Evolutionary conservation across 2,797 vertebrate species (phyloP), one percentile per base, ranked within the genome.

Genomic region (Micrastur ruficollis): DNA sequence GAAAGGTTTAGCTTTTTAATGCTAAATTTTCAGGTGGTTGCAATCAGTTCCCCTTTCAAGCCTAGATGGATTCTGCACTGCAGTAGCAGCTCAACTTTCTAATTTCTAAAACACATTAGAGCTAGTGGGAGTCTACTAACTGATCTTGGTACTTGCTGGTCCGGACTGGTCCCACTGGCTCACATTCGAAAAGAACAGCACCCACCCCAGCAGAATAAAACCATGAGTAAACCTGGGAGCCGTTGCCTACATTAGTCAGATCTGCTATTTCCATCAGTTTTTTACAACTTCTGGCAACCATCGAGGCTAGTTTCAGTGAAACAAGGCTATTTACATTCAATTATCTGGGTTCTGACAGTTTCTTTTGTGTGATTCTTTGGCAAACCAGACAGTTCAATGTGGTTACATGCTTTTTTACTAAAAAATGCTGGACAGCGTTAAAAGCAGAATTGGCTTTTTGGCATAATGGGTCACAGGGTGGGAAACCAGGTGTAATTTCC

Each of bases 1-100:
- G 84, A 90, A 76, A 82, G 31, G 40, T 94, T 86, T 85, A 53
- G 42, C 79, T 79, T 95, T 86, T 78, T 89, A 36, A 92, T 87
- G 91, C 67, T 76, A 80, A 94, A 67, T 87, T 92, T 47, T 82
- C 63, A 66, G 44, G 50, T 53, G 5, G 49, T 46, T 89, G 73
- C 70, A 72, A 61, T 89, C 73, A 73, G 78, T 55, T 80, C 40
- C 55, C 59, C 49, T 86, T 92, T 95, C 87, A 91, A 87, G 75
- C 70, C 32, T 44, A 34, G 36, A 53, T 15, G 73, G 44, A 59
- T 92, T 78, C 73, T 67, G 61, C 67, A 55, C 46, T 14, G 58
- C 67, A 40, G 44, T 29, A 71, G n/a, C 50, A 78, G 46, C 76
- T 67, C 73, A 61, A 52, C 40, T 67, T 83, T 44, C 13, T 56